phyloP scores from a whole-genome alignment of 2,888 invertebrate genomes.

The Cheilosia pagana region DNA sequence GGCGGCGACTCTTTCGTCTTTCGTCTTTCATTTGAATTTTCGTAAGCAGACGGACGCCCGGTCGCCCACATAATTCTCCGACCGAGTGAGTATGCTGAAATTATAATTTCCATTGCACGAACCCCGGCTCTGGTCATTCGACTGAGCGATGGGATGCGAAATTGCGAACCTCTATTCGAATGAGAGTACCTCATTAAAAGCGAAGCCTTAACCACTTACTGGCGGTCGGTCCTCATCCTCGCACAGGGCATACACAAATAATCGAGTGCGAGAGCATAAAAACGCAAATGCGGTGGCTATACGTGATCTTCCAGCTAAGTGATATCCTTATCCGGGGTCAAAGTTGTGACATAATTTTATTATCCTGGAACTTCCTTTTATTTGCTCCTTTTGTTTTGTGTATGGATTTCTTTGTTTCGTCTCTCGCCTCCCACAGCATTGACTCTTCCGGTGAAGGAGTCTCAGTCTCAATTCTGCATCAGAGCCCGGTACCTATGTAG shows the following conservation, averaged over 20 bases:
- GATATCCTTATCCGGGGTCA: conserved; percentile 54
- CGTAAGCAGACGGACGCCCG: neutral
- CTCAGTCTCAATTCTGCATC: neutral
- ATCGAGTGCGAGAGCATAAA: conserved; percentile 41
- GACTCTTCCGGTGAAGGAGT: conserved; percentile 11
- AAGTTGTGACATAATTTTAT: conserved; percentile 71
- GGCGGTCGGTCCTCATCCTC: neutral
- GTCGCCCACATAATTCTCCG: neutral
- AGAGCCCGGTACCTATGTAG: neutral
- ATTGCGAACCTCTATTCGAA: conserved; percentile 15
- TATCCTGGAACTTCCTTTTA: conserved; percentile 49
- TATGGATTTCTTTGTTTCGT: neutral
- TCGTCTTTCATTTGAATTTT: conserved; percentile 39
- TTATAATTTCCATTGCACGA: conserved; percentile 15
- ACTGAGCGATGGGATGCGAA: neutral
- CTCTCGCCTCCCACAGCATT: neutral
- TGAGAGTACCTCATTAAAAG: conserved; percentile 50
- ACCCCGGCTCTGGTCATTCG: neutral
- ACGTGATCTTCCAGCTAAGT: conserved; percentile 60
- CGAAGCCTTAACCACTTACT: conserved; percentile 37
- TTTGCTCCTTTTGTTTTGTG: neutral
- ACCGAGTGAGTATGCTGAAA: conserved; percentile 2
- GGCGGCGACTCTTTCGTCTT: neutral
- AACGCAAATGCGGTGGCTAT: conserved; percentile 14
- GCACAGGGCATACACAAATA: conserved; percentile 14